Percentiles rank a stretch among this genome's conserved stretches.
phyloP scores from a whole-genome alignment of 2,113 vertebrate species.

The Calidris pygmaea region DNA sequence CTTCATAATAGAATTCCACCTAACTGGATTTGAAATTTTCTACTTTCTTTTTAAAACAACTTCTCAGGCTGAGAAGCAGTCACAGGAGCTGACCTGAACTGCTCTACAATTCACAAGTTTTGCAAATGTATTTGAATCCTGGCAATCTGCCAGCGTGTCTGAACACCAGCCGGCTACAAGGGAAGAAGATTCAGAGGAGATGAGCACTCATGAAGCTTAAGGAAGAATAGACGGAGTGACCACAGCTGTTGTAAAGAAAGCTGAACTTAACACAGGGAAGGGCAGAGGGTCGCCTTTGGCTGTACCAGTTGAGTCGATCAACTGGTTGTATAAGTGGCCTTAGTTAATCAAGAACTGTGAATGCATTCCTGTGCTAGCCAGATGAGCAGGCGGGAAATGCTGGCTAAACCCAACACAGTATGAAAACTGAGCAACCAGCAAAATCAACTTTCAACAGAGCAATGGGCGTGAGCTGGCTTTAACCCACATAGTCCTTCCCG shows the following conservation, averaged over 20 bases:
- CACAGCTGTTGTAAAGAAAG: background rate
- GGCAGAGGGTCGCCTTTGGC: background rate
- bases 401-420: background rate
- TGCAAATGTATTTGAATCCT: background rate
- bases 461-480: background rate
- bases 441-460: background rate
- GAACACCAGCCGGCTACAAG: background rate
- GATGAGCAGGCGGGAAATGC: fast-evolving
- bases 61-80: background rate
- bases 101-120: background rate
- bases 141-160: background rate
- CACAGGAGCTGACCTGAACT: background rate
- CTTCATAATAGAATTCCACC: background rate
- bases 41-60: background rate
- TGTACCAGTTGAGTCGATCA: background rate
- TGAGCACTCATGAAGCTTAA: background rate
- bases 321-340: background rate
- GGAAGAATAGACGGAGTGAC: background rate
- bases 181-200: background rate
- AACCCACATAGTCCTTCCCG: background rate
- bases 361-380: background rate
- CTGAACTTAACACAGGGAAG: background rate
- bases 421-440: background rate
- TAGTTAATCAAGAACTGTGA: background rate
- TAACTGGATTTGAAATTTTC: background rate